These are phyloP conservation scores for Tachyglossus aculeatus DNA, from an alignment of 2,797 vertebrate species.

Conservation along the genomic window DNA sequence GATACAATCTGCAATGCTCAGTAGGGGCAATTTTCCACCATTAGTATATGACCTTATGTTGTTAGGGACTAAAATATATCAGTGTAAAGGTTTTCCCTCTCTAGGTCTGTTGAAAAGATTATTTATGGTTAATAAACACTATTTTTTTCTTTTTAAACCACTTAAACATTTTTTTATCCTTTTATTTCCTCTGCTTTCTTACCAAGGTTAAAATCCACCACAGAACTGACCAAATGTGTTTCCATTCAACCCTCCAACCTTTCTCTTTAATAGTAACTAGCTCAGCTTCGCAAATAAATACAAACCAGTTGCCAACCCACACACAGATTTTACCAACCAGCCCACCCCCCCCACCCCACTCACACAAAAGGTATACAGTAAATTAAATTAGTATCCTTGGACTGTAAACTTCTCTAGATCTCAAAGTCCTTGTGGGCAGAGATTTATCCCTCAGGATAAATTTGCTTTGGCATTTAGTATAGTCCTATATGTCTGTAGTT, in stretches of 20 bases:
- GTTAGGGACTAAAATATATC: constrained; percentile 30
- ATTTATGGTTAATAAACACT: constrained; percentile 34
- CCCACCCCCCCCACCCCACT: too few relatives aligned
- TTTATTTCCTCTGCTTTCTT: constrained; percentile 33
- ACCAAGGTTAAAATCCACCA: constrained; percentile 1
- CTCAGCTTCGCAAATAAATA: not conserved
- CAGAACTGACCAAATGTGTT: not conserved
- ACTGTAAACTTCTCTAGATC: not conserved
- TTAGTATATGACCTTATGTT: constrained; percentile 25
- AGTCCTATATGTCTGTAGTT: too few relatives aligned
- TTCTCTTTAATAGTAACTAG: not conserved
- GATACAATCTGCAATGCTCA: not conserved
- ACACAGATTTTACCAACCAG: too few relatives aligned
- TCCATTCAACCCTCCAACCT: not conserved
- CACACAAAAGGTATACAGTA: too few relatives aligned
- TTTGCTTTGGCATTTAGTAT: too few relatives aligned
- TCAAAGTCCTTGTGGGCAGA: not conserved
- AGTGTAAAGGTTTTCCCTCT: constrained; percentile 30
- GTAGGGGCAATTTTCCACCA: too few relatives aligned
- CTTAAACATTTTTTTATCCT: constrained; percentile 45
- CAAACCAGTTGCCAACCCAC: not conserved
- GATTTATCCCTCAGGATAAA: too few relatives aligned
- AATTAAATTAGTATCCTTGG: not conserved
- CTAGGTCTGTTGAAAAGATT: constrained; percentile 61
- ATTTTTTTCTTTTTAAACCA: constrained; percentile 6